phyloP scores from a whole-genome alignment of 2,888 invertebrate species.

The Scaeva pyrastri region DNA sequence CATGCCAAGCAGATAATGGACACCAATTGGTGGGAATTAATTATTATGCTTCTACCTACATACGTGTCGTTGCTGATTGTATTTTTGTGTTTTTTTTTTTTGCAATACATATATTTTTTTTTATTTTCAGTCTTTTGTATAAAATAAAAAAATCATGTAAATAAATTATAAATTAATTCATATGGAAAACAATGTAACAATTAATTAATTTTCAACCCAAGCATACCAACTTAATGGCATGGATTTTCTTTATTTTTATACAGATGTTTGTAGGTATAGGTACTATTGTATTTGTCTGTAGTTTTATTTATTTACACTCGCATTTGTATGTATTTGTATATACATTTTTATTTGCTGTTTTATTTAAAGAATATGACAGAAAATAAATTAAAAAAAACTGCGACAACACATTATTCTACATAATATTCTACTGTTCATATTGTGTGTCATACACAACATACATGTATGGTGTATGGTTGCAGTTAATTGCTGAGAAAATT shows the following conservation, averaged over 20 bases:
- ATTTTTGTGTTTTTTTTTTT: constrained; percentile 6
- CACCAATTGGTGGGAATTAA: constrained; percentile 61
- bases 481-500: constrained; percentile 48
- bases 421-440: constrained; percentile 12
- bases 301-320: background rate
- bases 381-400: constrained; percentile 24
- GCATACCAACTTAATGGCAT: constrained; percentile 39
- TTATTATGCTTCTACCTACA: constrained; percentile 43
- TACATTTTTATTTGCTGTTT: constrained; percentile 9
- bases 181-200: constrained; percentile 69
- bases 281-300: background rate
- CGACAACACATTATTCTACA: constrained; percentile 9
- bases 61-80: constrained; percentile 46
- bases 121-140: constrained; percentile 43
- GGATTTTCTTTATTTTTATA: constrained; percentile 9
- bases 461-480: background rate
- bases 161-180: constrained; percentile 67
- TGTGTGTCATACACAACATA: constrained; percentile 16
- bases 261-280: background rate
- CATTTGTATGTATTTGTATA: constrained; percentile 1
- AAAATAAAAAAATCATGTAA: constrained; percentile 60
- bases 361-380: constrained; percentile 3
- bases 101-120: no score
- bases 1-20: constrained; percentile 56
- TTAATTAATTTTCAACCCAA: constrained; percentile 67